Percentiles rank a stretch among this genome's conserved stretches.
These are phyloP conservation scores for Drosophila cracens DNA, from an alignment of 2,888 invertebrate genomes.

Conservation along the genomic window DNA sequence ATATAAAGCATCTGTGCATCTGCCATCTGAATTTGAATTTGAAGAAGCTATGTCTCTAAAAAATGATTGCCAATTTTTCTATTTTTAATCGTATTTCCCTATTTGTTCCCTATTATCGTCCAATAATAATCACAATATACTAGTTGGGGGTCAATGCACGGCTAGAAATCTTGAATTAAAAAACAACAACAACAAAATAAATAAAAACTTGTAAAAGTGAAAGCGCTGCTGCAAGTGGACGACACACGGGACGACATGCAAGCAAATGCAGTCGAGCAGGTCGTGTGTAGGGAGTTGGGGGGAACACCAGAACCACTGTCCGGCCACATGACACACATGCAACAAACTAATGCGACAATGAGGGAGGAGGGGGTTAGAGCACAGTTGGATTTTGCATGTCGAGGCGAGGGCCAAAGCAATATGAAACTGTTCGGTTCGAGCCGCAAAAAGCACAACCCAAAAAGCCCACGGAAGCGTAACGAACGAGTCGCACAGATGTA, in stretches of 20 bases:
- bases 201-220: conserved; percentile 62
- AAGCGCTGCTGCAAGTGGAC: conserved; percentile 60
- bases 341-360: conserved; percentile 46
- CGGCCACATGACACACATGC: conserved; percentile 62
- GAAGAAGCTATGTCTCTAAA: neutral
- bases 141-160: conserved; percentile 41
- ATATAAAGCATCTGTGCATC: neutral
- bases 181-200: conserved; percentile 18
- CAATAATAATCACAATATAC: neutral
- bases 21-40: neutral
- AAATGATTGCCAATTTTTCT: neutral
- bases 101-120: conserved; percentile 1
- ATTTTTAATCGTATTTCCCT: neutral
- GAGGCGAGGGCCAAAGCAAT: conserved; percentile 29
- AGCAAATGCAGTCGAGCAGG: conserved; percentile 67
- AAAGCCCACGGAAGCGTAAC: conserved; percentile 76
- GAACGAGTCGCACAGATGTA: conserved; percentile 52
- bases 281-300: conserved; percentile 4
- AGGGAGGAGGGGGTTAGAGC: neutral
- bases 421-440: conserved; percentile 40
- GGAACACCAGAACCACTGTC: conserved; percentile 26
- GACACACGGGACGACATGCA: conserved; percentile 63
- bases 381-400: conserved; percentile 68
- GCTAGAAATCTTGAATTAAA: conserved; percentile 24
- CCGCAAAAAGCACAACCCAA: conserved; percentile 77